These are phyloP conservation scores for Schmidtea mediterranea DNA, from an alignment of 1,140 invertebrate species.

Conservation along the genomic window DNA sequence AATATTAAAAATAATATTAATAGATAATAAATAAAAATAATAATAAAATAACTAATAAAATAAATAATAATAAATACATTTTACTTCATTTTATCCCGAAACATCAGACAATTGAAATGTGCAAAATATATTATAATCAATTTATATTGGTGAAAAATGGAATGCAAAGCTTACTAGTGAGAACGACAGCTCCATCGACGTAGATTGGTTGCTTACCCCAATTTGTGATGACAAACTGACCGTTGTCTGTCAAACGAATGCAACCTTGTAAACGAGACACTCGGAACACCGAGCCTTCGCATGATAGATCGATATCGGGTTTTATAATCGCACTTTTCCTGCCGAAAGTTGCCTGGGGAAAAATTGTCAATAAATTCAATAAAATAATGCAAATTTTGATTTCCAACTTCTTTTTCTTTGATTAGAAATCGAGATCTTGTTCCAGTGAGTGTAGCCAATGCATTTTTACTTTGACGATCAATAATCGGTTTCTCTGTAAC, in stretches of 20 bases:
- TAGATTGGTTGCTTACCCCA: background rate
- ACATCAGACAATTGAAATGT: too few species aligned
- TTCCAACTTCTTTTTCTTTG: conserved; percentile 1
- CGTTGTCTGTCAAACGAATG: background rate
- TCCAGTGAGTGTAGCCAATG: background rate
- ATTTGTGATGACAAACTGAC: background rate
- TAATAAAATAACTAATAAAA: too few species aligned
- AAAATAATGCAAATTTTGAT: too few species aligned
- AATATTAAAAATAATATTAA: too few species aligned
- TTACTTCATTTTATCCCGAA: too few species aligned
- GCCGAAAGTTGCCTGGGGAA: conserved; percentile 1
- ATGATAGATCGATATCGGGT: conserved; percentile 2
- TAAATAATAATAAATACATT: too few species aligned
- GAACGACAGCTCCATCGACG: conserved; percentile 1
- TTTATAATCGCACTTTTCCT: background rate
- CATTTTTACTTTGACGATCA: background rate
- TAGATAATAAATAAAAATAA: too few species aligned
- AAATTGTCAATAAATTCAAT: too few species aligned
- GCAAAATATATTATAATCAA: too few species aligned
- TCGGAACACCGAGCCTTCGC: background rate
- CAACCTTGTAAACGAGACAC: background rate
- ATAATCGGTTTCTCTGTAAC: background rate
- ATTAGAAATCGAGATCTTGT: background rate
- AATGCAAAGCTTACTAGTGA: background rate
- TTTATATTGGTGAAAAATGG: too few species aligned